Evolutionary conservation across 2,797 vertebrate species (phyloP).

Genomic region (Cygnus olor): DNA sequence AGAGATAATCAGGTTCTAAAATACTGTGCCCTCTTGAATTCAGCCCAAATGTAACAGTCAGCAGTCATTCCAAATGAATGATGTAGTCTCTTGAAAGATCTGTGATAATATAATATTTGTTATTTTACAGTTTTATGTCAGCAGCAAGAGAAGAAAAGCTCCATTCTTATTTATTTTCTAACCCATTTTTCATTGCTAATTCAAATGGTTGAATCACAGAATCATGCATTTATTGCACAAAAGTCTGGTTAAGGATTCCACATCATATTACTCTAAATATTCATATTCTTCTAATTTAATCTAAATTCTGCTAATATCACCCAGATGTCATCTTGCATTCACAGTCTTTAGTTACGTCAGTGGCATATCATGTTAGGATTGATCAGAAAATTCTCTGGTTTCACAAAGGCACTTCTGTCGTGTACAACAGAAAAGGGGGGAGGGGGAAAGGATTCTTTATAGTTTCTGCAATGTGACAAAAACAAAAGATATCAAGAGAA

Average conservation of each 20-base stretch:
- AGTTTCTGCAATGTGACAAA: background rate
- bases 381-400: conserved; percentile 35
- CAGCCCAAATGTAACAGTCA: conserved; percentile 56
- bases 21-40: conserved; percentile 55
- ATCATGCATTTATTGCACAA: background rate
- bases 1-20: conserved; percentile 74
- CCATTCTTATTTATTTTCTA: conserved; percentile 7
- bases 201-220: background rate
- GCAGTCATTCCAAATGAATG: conserved; percentile 19
- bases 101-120: conserved; percentile 33
- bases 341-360: background rate
- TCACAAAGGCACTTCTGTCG: conserved; percentile 5
- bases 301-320: conserved; percentile 28
- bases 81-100: conserved; percentile 15
- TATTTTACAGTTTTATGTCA: conserved; percentile 40
- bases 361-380: conserved; percentile 43
- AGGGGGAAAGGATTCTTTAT: background rate
- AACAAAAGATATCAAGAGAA: conserved; percentile 28
- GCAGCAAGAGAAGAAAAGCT: background rate
- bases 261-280: conserved; percentile 29
- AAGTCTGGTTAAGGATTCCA: background rate
- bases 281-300: conserved; percentile 37
- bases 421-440: background rate
- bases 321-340: conserved; percentile 27
- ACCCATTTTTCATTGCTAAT: background rate